Base-by-base conservation (phyloP, 37 sponge, comb jelly and placozoan genomes). In the Agelas oroides region DNA sequence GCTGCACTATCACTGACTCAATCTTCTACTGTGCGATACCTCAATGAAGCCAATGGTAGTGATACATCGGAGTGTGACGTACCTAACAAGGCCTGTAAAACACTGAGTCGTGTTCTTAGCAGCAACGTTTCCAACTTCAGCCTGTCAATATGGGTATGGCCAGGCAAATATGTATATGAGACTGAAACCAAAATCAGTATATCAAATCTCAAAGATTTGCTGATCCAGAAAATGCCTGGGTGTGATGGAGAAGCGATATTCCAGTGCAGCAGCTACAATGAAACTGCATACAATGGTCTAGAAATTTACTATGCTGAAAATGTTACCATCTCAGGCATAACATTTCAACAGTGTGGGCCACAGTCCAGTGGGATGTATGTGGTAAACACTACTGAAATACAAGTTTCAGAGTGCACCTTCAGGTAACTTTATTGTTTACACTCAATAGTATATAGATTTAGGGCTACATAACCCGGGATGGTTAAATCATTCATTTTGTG, bases 291-390 rank as follows among this genome's bases (percentile, higher is more conserved):
- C 71, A 82, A 59, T 62, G 70, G 56, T 40, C 40, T 70, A 5
- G 36, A 11, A 25, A 24, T 71, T 1, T 25, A 1, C 25, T 23
- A 5, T 61, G 19, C 41, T 31, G 33, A 6, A 14, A 38, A 82
- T 58, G 24, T 82, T n/a, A 21, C 60, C 0, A 16, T 82, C 17
- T 32, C 55, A 5, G 83, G 62, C 3, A 19, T 82, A 12, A 56
- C 28, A 17, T 58, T 82, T 19, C 15, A 73, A 1, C 58, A 28
- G 17, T 82, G 83, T 71, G 83, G 72, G 3, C 59, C 71, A 32
- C 20, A 5, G n/a, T 63, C 78, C 13, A 46, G 52, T 1, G 64
- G 46, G 14, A 64, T 66, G 15, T 25, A 3, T 21, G 53, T 8
- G 15, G 24, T 59, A 31, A 20, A 21, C 20, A 31, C 5, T 6